These are phyloP conservation scores for Acromyrmex echinatior DNA, from an alignment of 1,140 invertebrate genomes.

Conservation along the genomic window DNA sequence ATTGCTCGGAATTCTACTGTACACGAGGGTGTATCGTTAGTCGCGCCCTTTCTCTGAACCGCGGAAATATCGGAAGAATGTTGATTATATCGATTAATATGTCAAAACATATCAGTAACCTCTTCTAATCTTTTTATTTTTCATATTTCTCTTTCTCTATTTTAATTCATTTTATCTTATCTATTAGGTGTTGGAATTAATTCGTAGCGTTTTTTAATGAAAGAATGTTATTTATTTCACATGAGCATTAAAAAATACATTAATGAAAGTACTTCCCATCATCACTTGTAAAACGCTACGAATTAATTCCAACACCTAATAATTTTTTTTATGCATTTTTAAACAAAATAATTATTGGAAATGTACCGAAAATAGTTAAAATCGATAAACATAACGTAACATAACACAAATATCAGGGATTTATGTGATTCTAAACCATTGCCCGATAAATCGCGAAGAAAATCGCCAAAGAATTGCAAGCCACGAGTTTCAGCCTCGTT, in stretches of 20 bases:
- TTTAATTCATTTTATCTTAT: neutral
- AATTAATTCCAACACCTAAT: too few species aligned
- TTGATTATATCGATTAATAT: conserved; percentile 5
- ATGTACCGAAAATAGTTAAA: neutral
- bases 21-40: conserved; percentile 11
- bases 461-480: conserved; percentile 21
- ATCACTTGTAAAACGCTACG: too few species aligned
- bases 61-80: conserved; percentile 11
- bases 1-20: conserved; percentile 25
- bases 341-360: neutral
- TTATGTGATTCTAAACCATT: neutral
- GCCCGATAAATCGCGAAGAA: conserved; percentile 24
- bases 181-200: too few species aligned
- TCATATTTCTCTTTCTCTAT: neutral
- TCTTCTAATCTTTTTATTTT: neutral
- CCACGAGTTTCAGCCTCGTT: conserved; percentile 17
- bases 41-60: conserved; percentile 20
- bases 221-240: too few species aligned
- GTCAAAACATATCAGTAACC: neutral
- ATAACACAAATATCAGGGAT: neutral
- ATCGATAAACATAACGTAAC: neutral
- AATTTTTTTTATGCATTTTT: conserved; percentile 8
- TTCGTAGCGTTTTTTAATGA: too few species aligned
- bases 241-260: too few species aligned
- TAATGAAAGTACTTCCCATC: too few species aligned